Conservation (phyloP, 2,888 invertebrate species). For the Abrostola tripartita region DNA sequence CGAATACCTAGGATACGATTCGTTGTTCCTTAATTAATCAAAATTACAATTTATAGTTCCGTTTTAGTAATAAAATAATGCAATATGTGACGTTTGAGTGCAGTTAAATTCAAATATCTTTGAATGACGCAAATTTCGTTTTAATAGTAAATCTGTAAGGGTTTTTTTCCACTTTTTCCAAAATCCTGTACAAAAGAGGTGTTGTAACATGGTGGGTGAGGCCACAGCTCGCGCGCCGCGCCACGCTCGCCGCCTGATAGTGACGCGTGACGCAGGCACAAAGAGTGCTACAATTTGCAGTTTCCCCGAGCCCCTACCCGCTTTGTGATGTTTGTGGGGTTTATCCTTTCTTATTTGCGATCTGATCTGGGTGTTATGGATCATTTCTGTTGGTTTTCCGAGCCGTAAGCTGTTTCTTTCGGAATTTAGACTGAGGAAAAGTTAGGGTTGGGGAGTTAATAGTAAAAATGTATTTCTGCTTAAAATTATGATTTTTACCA, state of each 20-base stretch:
- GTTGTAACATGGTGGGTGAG: constrained; percentile 29
- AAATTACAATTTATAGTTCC: too few species aligned
- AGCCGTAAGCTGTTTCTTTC: neutral
- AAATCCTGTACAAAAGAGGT: constrained; percentile 28
- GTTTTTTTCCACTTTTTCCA: constrained; percentile 5
- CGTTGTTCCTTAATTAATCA: too few species aligned
- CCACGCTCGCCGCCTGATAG: constrained; percentile 37
- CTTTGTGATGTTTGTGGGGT: constrained; percentile 26
- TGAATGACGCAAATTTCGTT: neutral
- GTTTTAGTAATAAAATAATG: too few species aligned
- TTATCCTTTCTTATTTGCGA: constrained; percentile 31
- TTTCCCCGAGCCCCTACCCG: constrained; percentile 31
- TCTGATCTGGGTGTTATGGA: constrained; percentile 27
- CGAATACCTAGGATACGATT: too few species aligned
- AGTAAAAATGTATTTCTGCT: neutral
- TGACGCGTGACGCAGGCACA: constrained; percentile 61
- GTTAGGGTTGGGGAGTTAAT: neutral
- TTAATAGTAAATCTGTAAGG: neutral
- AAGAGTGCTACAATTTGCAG: constrained; percentile 53
- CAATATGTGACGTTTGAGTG: too few species aligned
- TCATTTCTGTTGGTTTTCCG: constrained; percentile 15
- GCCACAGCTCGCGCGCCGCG: constrained; percentile 19
- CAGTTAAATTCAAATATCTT: too few species aligned
- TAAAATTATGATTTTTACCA: neutral
- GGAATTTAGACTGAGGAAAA: neutral